A percentile compares a stretch with the other conserved stretches of the same genome.
phyloP scores from a whole-genome alignment of 2,797 vertebrate genomes.

The Lophotriccus pileatus region DNA sequence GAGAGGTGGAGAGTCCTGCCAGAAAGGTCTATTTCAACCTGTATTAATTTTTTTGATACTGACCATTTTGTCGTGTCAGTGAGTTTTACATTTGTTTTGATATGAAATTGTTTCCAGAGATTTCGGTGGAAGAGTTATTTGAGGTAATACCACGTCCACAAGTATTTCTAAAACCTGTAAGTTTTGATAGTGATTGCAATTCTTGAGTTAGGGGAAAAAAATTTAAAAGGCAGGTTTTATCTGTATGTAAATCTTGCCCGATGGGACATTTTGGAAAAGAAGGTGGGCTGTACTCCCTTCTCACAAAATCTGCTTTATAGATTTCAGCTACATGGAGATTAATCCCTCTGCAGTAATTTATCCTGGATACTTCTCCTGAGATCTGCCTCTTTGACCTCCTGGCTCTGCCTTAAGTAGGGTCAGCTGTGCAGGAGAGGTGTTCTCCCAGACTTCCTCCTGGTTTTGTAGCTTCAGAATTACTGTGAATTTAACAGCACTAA shows the following conservation, averaged over 20 bases:
- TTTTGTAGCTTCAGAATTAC: background rate
- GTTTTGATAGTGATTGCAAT: background rate
- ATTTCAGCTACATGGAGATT: background rate
- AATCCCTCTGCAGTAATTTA: background rate
- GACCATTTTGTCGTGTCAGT: background rate
- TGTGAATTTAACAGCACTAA: background rate
- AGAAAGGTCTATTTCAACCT: background rate
- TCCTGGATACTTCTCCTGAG: background rate
- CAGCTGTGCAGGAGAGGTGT: background rate
- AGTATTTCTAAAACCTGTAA: background rate
- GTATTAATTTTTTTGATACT: background rate
- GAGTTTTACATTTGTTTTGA: conserved; percentile 30
- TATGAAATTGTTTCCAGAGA: background rate
- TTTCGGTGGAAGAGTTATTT: background rate
- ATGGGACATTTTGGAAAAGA: background rate
- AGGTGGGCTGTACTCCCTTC: background rate
- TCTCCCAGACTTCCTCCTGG: background rate
- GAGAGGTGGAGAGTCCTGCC: background rate
- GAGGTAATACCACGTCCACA: background rate
- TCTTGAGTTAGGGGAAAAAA: background rate
- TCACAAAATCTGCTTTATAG: background rate
- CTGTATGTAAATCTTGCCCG: background rate
- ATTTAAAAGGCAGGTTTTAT: background rate
- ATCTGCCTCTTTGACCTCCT: background rate
- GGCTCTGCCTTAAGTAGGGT: background rate